These are phyloP conservation scores for Calliopsis andreniformis DNA, from an alignment of 1,140 invertebrate species.

Conservation along the genomic window DNA sequence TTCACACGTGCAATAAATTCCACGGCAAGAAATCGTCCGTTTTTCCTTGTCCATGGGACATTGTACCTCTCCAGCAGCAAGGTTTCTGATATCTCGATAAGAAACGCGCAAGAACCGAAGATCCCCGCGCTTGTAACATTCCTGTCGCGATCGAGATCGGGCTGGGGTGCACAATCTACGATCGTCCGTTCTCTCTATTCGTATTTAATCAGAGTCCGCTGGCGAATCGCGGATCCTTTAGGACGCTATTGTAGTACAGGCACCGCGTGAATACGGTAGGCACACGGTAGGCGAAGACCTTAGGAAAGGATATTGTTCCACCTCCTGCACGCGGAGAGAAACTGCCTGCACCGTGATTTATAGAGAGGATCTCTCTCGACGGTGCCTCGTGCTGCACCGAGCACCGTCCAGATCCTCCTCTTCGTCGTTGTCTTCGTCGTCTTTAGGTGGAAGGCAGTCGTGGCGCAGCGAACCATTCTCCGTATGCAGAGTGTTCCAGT, in stretches of 20 bases:
- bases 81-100: too few species aligned
- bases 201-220: constrained; percentile 23
- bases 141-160: background rate
- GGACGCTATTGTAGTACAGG: constrained; percentile 4
- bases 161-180: background rate
- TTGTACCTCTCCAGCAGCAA: too few species aligned
- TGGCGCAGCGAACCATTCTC: constrained; percentile 60
- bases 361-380: constrained; percentile 56
- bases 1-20: too few species aligned
- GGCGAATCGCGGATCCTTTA: constrained; percentile 4
- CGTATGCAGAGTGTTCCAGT: constrained; percentile 66
- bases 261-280: constrained; percentile 41
- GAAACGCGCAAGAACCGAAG: too few species aligned
- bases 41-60: too few species aligned
- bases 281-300: constrained; percentile 50
- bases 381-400: constrained; percentile 46
- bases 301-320: constrained; percentile 63
- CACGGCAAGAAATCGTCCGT: too few species aligned
- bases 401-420: constrained; percentile 52
- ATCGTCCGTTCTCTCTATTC: constrained; percentile 7
- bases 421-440: constrained; percentile 60
- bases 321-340: constrained; percentile 60
- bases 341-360: constrained; percentile 63
- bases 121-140: too few species aligned
- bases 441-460: constrained; percentile 32